A percentile compares a stretch with the other conserved stretches of the same genome.
Evolutionary conservation across 2,888 invertebrate species (phyloP).

Genomic region (Macrophya annulata): DNA sequence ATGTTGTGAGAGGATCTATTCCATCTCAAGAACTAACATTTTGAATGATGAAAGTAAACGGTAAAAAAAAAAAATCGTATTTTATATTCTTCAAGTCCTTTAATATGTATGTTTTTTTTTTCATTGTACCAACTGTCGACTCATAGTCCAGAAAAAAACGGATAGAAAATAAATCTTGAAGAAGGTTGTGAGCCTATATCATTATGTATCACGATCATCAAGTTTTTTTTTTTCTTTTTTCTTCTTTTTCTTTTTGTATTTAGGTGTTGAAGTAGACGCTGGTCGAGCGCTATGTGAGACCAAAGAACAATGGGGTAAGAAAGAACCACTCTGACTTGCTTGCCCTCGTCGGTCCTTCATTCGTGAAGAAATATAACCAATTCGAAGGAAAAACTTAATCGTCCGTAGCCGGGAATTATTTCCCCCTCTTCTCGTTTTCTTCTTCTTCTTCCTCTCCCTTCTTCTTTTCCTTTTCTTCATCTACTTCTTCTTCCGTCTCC

Average conservation of each 20-base stretch:
- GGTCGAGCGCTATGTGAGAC: neutral
- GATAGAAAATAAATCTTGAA: neutral
- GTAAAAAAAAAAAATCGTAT: no score
- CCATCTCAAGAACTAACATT: no score
- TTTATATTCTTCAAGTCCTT: no score
- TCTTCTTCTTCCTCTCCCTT: neutral
- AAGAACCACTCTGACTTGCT: constrained; percentile 45
- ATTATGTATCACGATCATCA: neutral
- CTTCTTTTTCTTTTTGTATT: neutral
- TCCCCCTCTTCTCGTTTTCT: constrained; percentile 56
- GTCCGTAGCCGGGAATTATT: constrained; percentile 63
- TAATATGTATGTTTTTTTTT: no score
- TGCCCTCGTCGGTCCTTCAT: constrained; percentile 40
- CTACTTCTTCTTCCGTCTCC: constrained; percentile 8
- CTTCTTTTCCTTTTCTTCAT: constrained; percentile 18
- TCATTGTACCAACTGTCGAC: neutral
- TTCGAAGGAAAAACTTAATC: constrained; percentile 63
- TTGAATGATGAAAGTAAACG: no score
- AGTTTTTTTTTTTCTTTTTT: neutral
- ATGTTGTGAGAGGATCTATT: no score
- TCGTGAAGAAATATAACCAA: constrained; percentile 50
- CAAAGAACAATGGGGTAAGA: neutral
- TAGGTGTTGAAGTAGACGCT: constrained; percentile 1
- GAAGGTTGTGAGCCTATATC: neutral
- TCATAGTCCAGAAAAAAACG: neutral